Evolutionary conservation across 2,797 vertebrate species (phyloP), one percentile per base, ranked within the genome.

Genomic region (Agapornis canus): DNA sequence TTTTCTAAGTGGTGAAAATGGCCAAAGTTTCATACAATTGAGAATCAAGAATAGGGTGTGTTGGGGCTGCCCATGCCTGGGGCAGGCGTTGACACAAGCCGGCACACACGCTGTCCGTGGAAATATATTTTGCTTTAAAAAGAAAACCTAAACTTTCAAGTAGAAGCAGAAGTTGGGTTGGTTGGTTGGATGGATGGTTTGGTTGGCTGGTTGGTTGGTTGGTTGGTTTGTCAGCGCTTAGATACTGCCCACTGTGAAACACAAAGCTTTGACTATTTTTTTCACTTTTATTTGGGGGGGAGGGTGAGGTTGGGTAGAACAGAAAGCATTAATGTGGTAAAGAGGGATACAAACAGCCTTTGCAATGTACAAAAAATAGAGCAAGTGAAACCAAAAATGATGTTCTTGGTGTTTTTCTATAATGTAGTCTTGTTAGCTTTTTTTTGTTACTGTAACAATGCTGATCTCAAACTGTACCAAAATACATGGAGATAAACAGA

Each of bases 321-420:
- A 95, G 97, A 97, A 98, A 97, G 95, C 97, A 72, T 97, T 97
- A 97, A 94, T 97, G 97, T 98, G 98, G 98, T 98, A 98, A 99
- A 98, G 96, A 98, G 98, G 97, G 98, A 86, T 98, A 99, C 97
- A 97, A 99, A 99, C 99, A 99, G 99, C 99, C 99, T 99, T 98
- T 99, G 99, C 99, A 99, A 99, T 99, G 99, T 99, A 99, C 99
- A 99, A 99, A 99, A 99, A 99, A 97, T 98, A 99, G 99, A 99
- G 99, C 99, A 99, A 99, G 99, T 99, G 99, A 99, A 99, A 99
- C 99, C 99, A 99, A 99, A 99, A 99, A 99, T 99, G 98, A 99
- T 99, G 99, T 99, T 99, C 99, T 99, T 99, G 99, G 99, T 99
- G 99, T 99, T 99, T 99, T 99, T 99, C 99, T 99, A 99, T 99